Evolutionary conservation across 2,888 invertebrate species (phyloP), one percentile per base, ranked within the genome.

Genomic region (Kuschelorhynchus macadamiae): DNA sequence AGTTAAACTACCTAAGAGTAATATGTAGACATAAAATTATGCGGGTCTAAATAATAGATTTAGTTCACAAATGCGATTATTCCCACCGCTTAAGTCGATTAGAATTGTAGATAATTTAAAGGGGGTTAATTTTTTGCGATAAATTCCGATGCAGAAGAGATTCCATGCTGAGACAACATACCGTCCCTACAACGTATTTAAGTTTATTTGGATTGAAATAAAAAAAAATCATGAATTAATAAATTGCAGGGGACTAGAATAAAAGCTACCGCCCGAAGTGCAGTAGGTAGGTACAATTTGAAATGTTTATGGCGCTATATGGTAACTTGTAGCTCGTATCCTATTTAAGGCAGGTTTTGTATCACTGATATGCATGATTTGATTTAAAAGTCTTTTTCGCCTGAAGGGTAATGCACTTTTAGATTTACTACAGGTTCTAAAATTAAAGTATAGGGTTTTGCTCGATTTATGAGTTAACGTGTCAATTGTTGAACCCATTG

Each of bases 21-120:
- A 47, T 59, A 17, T 11, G 25, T 17, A 14, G 33, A 53, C 36
- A 21, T 42, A 60, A 66, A 56, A 46, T 65, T 71, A 77, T 77
- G 75, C 75, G 73, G 74, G 74, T 73, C 72, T 44, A 63, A 60
- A 62, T 67, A 69, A 72, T 69, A 57, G 71, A 70, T 71, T 41
- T 57, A 21, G 59, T 61, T 56, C 65, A 46, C 61, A 57, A 66
- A 65, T 60, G 42, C 42, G 62, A 49, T 62, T 68, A 64, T 71
- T 64, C 64, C 49, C 64, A 56, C 30, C 17, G 49, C 33, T 49
- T 21, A 52, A 53, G 47, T 36, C 50, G 46, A 71, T 71, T 68
- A 71, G 71, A 72, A 72, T 65, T 72, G 72, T 72, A 67, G 57
- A 67, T 71, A 67, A 70, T 75, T 71, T 73, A 77, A 74, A 74